Percentiles rank a stretch among this genome's conserved stretches.
phyloP scores from a whole-genome alignment of 2,113 vertebrate species.

The Dipodomys merriami region DNA sequence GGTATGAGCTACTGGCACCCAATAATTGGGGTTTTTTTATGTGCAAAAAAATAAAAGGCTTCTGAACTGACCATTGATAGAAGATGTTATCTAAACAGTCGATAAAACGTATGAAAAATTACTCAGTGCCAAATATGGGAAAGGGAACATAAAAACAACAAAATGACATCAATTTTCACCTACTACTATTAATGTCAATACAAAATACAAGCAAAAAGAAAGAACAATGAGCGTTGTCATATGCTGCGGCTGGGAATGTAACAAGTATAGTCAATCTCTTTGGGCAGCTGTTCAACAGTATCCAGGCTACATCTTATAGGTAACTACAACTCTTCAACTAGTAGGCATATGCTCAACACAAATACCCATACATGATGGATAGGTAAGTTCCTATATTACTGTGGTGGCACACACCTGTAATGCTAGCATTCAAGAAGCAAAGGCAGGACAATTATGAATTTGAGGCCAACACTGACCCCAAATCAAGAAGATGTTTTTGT shows the following conservation, averaged over 20 bases:
- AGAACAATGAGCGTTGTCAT: not conserved
- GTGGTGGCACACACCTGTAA: not conserved
- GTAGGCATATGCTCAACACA: not conserved
- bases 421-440: not conserved
- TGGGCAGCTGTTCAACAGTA: not conserved
- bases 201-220: not conserved
- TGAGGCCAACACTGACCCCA: not conserved
- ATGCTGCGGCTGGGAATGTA: not conserved
- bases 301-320: not conserved
- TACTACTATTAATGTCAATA: not conserved
- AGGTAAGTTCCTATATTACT: not conserved
- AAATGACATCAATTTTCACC: not conserved
- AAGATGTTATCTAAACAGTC: not conserved
- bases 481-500: not conserved
- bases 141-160: constrained; percentile 9
- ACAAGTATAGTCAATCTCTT: not conserved
- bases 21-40: not conserved
- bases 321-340: not conserved
- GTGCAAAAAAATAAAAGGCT: not conserved
- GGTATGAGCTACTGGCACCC: no score
- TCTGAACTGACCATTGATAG: not conserved
- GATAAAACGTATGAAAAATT: not conserved
- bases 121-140: not conserved
- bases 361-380: not conserved
- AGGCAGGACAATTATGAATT: not conserved